Base-by-base conservation (phyloP, 2,888 invertebrate genomes). In the Ophion ventricosus region DNA sequence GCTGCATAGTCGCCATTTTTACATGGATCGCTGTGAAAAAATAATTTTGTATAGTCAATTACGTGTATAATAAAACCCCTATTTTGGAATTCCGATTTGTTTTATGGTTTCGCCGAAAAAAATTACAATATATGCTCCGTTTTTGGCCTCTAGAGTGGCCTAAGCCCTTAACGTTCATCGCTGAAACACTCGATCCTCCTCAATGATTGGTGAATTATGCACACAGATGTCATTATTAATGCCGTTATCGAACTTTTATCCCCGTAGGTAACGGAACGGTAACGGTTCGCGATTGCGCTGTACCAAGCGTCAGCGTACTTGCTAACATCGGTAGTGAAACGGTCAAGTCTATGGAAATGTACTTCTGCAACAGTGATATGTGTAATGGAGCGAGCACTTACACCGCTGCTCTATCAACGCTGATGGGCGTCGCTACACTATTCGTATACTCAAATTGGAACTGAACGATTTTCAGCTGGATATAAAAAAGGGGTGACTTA, bases 381-480 rank as follows among this genome's bases (percentile, higher is more conserved):
- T 75, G 81, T 49, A 81, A 81, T 56, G 76, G 70, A 43, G 76
- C 75, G 26, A 64, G 23, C 11, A 59, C 80, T 0, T 25, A 54
- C n/a, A 35, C 25, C 29, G 63, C 26, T 20, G 43, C 23, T 14
- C 17, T 76, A 7, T 56, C 43, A 14, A 70, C 64, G n/a, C 43
- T 76, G 17, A 70, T 76, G 35, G 29, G 57, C 25, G 4, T 70
- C 43, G 63, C 29, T 23, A 64, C 29, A 35, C 11, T 40, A 2
- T 25, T 63, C 40, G 4, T 56, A 20, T 40, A 63, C 26, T n/a
- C 26, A 7, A 75, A 40, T 2, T 20, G 63, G 40, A 61, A 81
- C 20, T 81, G 7, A 67, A 23, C 14, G 25, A 40, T 14, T 35
- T 4, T 11, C 49, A 17, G 49, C 49, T 14, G 14, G 14, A 14